phyloP scores from a whole-genome alignment of 2,113 vertebrate genomes.

The Rhinoptilus africanus region DNA sequence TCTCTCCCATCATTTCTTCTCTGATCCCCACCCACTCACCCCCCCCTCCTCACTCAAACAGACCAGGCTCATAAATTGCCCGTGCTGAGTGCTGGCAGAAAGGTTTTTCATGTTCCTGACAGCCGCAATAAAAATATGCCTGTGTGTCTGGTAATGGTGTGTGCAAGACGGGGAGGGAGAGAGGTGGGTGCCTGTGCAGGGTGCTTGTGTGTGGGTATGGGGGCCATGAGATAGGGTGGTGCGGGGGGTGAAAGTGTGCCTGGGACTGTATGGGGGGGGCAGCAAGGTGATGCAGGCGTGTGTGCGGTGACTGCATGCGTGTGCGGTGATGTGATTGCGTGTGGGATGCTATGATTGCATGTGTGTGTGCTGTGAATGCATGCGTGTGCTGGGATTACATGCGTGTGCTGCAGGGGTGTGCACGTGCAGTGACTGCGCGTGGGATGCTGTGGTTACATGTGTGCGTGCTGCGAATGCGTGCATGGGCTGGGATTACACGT shows the following conservation, averaged over 20 bases:
- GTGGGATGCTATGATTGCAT: accelerated
- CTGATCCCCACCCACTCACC: background rate
- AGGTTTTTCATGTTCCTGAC: slow-evolving; percentile 54
- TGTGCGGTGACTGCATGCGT: accelerated
- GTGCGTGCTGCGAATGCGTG: background rate
- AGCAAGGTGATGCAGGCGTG: too few species aligned
- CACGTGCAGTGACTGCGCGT: too few species aligned
- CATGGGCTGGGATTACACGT: too few species aligned
- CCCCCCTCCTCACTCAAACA: slow-evolving; percentile 7
- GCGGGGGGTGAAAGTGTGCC: background rate
- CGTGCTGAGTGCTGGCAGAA: slow-evolving; percentile 54
- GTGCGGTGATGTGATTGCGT: too few species aligned
- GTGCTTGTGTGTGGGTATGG: background rate
- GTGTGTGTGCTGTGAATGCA: background rate
- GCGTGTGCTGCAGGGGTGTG: too few species aligned
- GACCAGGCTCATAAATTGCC: slow-evolving; percentile 56
- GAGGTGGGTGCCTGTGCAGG: background rate
- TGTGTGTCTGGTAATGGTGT: background rate
- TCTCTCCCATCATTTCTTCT: slow-evolving; percentile 49
- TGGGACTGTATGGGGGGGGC: accelerated
- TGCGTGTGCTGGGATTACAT: background rate
- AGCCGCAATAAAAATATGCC: slow-evolving; percentile 59
- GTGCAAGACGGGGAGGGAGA: background rate
- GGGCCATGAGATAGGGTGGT: accelerated
- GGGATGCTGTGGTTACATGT: background rate